Conservation (phyloP, 2,113 vertebrate species). For the Psittacara wagleri region DNA sequence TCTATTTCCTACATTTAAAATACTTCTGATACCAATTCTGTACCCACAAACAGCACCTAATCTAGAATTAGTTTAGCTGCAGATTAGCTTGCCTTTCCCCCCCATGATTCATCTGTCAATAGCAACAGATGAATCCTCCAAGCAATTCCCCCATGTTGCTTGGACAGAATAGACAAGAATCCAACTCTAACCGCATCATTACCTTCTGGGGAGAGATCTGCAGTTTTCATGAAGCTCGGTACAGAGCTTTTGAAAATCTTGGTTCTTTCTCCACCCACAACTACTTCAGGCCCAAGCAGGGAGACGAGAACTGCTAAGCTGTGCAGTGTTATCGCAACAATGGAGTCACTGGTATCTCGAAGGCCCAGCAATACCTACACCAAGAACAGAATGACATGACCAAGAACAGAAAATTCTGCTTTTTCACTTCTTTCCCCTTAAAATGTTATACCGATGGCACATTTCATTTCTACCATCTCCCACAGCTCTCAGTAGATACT, state of each 20-base stretch:
- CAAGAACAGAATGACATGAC: neutral
- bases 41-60: neutral
- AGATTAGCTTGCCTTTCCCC: neutral
- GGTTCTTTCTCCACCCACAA: constrained; percentile 91
- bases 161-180: neutral
- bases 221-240: constrained; percentile 90
- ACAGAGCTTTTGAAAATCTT: constrained; percentile 95
- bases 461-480: neutral
- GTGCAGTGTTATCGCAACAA: constrained; percentile 91
- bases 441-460: neutral
- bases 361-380: constrained; percentile 91
- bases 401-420: neutral
- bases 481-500: neutral
- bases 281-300: constrained; percentile 91
- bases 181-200: neutral
- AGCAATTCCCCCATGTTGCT: neutral
- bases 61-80: neutral
- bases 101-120: neutral
- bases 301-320: constrained; percentile 92
- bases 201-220: constrained; percentile 90
- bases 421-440: neutral
- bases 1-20: neutral
- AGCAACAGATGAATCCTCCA: neutral
- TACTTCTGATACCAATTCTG: neutral
- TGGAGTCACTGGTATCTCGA: constrained; percentile 87